Base-by-base conservation (phyloP, 2,113 vertebrate genomes). In the Hippopotamus amphibius region DNA sequence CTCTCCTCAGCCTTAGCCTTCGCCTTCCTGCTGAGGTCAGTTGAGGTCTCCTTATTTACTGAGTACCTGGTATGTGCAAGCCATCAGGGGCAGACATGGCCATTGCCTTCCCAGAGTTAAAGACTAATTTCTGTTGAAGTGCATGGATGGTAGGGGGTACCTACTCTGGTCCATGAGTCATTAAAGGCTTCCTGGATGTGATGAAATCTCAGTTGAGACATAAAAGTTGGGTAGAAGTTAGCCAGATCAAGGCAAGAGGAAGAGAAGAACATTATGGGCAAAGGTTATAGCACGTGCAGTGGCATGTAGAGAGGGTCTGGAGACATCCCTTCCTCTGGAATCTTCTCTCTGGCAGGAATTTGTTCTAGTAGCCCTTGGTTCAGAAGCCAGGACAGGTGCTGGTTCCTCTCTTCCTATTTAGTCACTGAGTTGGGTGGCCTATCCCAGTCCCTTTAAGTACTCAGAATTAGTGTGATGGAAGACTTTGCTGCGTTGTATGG, bases 81-180 rank as follows among this genome's bases (percentile, higher is more conserved):
- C 33, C 15, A 61, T 68, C 55, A 2, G 28, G n/a, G 50, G 22
- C 19, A 96, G 53, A 66, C 53, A 85, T 63, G 22, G 37, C 63
- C 22, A 84, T 8, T 82, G 33, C 3, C 12, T 6, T 80, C 21
- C 10, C 43, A 61, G 61, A 96, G 26, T 95, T 84, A 74, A 93
- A n/a, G 24, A 19, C n/a, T 37, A 37, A 37, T 37, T 37, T 85
- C 59, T 82, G 50, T 72, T 71, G 14, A 85, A 93, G 43, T 65
- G 90, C 10, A 48, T 28, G 41, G 37, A 41, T 33, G n/a, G 50
- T 63, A 88, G n/a, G 30, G 33, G 76, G 21, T 88, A 69, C 22
- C 72, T 95, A 90, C 30, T 14, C 9, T 96, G 30, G n/a, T 82
- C 57, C 94, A 0, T 41, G 24, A 95, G 26, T 79, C 63, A 96